Percentiles rank a stretch among this genome's conserved stretches.
Conservation (phyloP, 2,797 vertebrate species). For the Champsocephalus esox region DNA sequence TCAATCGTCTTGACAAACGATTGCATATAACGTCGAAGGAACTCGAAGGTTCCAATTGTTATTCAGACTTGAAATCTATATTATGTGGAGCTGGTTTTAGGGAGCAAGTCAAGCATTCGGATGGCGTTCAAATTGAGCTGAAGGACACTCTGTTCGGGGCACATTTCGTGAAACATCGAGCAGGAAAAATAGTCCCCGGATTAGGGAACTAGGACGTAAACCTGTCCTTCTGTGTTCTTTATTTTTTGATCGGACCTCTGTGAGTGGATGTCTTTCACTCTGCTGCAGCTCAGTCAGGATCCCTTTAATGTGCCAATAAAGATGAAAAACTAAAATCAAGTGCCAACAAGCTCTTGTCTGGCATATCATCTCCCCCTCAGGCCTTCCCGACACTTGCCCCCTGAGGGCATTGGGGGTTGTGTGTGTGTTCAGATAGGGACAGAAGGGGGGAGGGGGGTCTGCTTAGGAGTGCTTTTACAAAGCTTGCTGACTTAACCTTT, state of each 20-base stretch:
- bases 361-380: constrained; percentile 56
- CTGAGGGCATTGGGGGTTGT: constrained; percentile 34
- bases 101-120: background rate
- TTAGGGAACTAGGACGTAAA: background rate
- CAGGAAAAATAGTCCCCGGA: constrained; percentile 2
- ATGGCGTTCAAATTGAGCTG: constrained; percentile 30
- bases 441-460: constrained; percentile 78
- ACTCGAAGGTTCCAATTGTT: constrained; percentile 55
- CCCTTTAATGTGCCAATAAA: constrained; percentile 71
- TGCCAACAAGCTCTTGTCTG: constrained; percentile 78
- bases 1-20: constrained; percentile 68
- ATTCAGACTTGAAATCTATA: constrained; percentile 52
- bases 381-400: constrained; percentile 68
- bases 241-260: constrained; percentile 23
- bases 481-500: constrained; percentile 97
- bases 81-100: background rate
- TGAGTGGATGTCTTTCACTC: constrained; percentile 35
- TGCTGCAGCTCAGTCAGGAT: constrained; percentile 51
- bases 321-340: constrained; percentile 79
- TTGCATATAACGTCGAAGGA: constrained; percentile 52
- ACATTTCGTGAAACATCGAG: constrained; percentile 21
- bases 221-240: background rate
- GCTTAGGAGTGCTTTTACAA: constrained; percentile 90
- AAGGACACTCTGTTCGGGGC: constrained; percentile 16
- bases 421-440: constrained; percentile 45